These are phyloP conservation scores for Dasypogon diadema DNA, from an alignment of 2,888 invertebrate genomes.

Conservation along the genomic window DNA sequence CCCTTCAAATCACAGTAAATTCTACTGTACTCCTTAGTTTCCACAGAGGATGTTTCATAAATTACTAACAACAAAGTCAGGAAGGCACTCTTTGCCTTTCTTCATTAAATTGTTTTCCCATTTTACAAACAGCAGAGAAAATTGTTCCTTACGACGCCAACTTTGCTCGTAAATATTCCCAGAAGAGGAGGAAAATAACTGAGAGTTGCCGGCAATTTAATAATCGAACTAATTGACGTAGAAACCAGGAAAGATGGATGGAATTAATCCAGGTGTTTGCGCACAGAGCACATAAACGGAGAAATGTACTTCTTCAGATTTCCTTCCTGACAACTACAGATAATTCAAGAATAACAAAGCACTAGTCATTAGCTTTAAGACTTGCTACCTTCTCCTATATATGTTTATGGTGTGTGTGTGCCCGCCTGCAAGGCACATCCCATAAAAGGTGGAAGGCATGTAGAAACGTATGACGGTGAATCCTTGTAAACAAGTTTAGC, in stretches of 20 bases:
- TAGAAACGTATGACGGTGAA: not conserved
- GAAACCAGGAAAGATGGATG: slow-evolving; percentile 12
- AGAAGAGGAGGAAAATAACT: not conserved
- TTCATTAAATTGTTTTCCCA: slow-evolving; percentile 27
- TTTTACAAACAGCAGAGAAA: slow-evolving; percentile 1
- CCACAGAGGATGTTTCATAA: slow-evolving; percentile 30
- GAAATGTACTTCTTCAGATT: slow-evolving; percentile 8
- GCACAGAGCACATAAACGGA: not conserved
- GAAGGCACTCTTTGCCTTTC: slow-evolving; percentile 1
- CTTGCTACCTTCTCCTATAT: not conserved
- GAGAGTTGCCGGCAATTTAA: slow-evolving; percentile 14
- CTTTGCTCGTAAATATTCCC: slow-evolving; percentile 21
- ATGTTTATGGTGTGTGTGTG: not conserved
- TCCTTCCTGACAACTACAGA: slow-evolving; percentile 2
- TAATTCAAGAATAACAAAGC: slow-evolving; percentile 40
- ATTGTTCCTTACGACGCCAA: not conserved
- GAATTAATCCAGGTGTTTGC: slow-evolving; percentile 2
- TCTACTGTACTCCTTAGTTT: not conserved
- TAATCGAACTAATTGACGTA: slow-evolving; percentile 41
- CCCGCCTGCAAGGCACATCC: not conserved
- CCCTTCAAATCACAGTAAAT: not conserved
- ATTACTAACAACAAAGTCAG: slow-evolving; percentile 21
- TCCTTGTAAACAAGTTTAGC: slow-evolving; percentile 25
- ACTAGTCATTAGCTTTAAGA: slow-evolving; percentile 10
- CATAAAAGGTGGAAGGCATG: not conserved